A percentile compares a stretch with the other conserved stretches of the same genome.
phyloP scores from a whole-genome alignment of 53 echinoderm and acorn worm genomes.

The Patiria pectinifera region DNA sequence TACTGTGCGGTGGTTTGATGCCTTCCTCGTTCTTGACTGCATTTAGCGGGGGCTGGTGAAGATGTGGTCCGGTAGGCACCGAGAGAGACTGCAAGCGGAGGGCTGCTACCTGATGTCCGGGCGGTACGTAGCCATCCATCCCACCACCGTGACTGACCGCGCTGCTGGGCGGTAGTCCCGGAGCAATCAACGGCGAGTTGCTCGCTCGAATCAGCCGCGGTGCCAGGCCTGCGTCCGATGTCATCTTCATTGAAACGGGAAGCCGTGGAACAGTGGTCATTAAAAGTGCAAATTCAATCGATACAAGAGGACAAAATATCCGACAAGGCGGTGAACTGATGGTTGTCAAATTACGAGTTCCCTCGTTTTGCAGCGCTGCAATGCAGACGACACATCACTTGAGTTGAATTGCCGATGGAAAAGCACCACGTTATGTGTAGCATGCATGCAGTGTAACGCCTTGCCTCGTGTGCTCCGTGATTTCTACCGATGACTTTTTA shows the following conservation, averaged over 20 bases:
- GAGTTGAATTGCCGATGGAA: neutral
- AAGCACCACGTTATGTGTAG: too few species aligned
- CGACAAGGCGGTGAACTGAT: neutral
- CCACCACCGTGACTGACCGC: neutral
- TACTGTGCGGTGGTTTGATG: conserved; percentile 1
- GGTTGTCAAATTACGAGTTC: neutral
- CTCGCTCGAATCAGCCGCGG: neutral
- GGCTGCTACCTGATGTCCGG: conserved; percentile 49
- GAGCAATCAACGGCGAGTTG: conserved; percentile 5
- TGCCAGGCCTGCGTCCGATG: conserved; percentile 36
- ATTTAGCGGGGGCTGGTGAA: neutral
- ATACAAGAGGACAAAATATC: neutral
- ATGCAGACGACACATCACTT: neutral
- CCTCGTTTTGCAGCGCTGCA: neutral
- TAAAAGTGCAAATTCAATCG: conserved; percentile 7
- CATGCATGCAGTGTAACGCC: neutral
- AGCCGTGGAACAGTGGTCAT: conserved; percentile 38
- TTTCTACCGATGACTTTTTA: neutral
- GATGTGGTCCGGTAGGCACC: conserved; percentile 4
- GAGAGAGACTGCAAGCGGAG: conserved; percentile 52
- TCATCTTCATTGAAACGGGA: conserved; percentile 50
- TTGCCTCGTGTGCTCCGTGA: neutral
- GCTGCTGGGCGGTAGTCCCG: conserved; percentile 1
- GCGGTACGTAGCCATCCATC: conserved; percentile 6
- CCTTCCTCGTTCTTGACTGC: neutral